These are phyloP conservation scores for Isaurus tuberculatus DNA, from an alignment of 92 coral and sea anemone genomes.

Conservation along the genomic window DNA sequence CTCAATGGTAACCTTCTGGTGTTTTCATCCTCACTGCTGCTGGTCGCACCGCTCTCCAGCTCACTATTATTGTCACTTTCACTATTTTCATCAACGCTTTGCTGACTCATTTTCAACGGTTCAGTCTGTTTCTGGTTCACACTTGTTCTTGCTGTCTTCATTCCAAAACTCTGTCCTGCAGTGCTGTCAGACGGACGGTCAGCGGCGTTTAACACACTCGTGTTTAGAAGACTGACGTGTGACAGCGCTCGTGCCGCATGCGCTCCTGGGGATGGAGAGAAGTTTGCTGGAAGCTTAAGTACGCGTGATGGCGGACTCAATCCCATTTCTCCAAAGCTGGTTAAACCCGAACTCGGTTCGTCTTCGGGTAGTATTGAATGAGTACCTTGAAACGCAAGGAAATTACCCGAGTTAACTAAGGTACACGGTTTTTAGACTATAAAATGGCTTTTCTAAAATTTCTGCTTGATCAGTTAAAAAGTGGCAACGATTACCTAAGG, in stretches of 20 bases:
- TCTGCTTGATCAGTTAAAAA: too few species aligned
- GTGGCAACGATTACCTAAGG: too few species aligned
- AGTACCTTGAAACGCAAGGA: conserved; percentile 42
- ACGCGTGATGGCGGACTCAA: conserved; percentile 50
- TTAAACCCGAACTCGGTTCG: conserved; percentile 34
- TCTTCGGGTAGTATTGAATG: conserved; percentile 38
- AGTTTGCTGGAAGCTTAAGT: conserved; percentile 47
- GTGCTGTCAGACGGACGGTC: conserved; percentile 50
- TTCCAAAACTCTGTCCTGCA: conserved; percentile 39
- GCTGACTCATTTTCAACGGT: conserved; percentile 52
- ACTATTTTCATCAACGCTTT: conserved; percentile 63
- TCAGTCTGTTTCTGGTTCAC: conserved; percentile 44
- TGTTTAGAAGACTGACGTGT: conserved; percentile 78
- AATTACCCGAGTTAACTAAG: background rate
- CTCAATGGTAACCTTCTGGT: conserved; percentile 54
- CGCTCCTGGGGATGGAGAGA: conserved; percentile 42
- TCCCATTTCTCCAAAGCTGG: conserved; percentile 48
- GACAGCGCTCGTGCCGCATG: conserved; percentile 62
- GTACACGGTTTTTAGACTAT: too few species aligned
- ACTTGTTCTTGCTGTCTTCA: conserved; percentile 44
- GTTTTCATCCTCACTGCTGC: conserved; percentile 63
- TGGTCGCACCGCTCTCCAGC: conserved; percentile 61
- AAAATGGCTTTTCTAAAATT: too few species aligned
- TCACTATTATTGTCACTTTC: conserved; percentile 82
- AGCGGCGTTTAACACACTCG: conserved; percentile 80